These are phyloP conservation scores for Pipa parva DNA, from an alignment of 2,113 vertebrate species.

Conservation along the genomic window DNA sequence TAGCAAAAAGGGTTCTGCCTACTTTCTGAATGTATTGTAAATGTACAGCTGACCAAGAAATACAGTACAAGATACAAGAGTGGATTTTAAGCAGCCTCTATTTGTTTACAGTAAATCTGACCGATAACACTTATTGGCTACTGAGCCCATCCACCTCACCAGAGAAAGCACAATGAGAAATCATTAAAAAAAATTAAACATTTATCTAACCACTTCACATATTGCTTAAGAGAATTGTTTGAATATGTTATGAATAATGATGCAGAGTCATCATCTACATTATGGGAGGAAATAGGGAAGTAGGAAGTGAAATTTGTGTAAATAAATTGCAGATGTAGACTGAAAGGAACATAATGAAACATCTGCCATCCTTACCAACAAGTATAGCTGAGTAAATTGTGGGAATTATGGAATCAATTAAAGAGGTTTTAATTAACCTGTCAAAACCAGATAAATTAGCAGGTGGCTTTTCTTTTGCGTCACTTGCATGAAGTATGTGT, in stretches of 20 bases:
- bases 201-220: background rate
- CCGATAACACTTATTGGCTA: no score
- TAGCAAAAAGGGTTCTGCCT: no score
- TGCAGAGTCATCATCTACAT: constrained; percentile 5
- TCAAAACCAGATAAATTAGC: constrained; percentile 28
- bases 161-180: no score
- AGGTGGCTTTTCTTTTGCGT: constrained; percentile 6
- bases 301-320: constrained; percentile 1
- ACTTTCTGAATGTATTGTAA: no score
- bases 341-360: constrained; percentile 25
- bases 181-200: background rate
- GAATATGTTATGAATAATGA: background rate
- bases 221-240: background rate
- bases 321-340: constrained; percentile 23
- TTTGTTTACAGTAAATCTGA: no score
- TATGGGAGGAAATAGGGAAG: constrained; percentile 15
- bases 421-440: constrained; percentile 31
- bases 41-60: no score
- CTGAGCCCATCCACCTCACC: no score
- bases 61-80: no score
- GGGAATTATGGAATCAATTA: constrained; percentile 28
- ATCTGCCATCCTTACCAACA: constrained; percentile 15
- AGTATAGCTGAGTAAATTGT: constrained; percentile 20
- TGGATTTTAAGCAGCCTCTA: no score
- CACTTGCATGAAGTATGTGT: background rate